A percentile compares a stretch with the other conserved stretches of the same genome.
Evolutionary conservation across 2,888 invertebrate species (phyloP).

Genomic region (Anagyrus pseudococci): DNA sequence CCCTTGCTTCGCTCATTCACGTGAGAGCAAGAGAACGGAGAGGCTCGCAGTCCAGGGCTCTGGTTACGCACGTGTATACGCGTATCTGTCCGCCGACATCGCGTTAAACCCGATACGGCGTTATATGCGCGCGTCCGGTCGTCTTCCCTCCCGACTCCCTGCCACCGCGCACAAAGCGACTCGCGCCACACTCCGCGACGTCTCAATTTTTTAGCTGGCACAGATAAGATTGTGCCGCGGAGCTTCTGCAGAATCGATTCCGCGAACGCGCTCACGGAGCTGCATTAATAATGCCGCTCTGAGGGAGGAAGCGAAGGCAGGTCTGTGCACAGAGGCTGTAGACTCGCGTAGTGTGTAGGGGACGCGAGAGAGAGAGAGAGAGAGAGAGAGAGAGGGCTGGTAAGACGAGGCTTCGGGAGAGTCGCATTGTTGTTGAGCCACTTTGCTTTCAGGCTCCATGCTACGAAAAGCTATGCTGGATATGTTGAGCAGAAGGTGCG

Average conservation of each 20-base stretch:
- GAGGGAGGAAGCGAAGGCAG: no score
- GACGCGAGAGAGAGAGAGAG: no score
- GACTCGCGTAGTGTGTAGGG: no score
- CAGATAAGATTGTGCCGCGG: conserved; percentile 37
- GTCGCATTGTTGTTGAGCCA: no score
- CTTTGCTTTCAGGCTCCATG: no score
- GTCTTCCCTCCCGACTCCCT: conserved; percentile 50
- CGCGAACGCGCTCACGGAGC: conserved; percentile 23
- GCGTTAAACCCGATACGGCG: conserved; percentile 54
- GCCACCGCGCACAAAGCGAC: conserved; percentile 50
- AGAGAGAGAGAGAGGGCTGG: no score
- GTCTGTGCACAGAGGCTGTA: no score
- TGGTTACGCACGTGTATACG: conserved; percentile 50
- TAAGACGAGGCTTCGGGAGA: no score
- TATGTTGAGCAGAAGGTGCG: no score
- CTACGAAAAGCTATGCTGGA: no score
- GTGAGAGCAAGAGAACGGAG: neutral
- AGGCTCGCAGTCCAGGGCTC: conserved; percentile 40
- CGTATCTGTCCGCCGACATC: conserved; percentile 50
- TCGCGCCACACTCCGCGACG: conserved; percentile 45
- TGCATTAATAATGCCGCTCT: no score
- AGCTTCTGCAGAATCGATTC: conserved; percentile 37
- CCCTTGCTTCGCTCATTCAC: conserved; percentile 1
- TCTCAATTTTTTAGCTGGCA: conserved; percentile 53
- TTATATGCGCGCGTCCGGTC: conserved; percentile 28